Conservation (phyloP, 2,113 vertebrate genomes). For the Clupea harengus region DNA sequence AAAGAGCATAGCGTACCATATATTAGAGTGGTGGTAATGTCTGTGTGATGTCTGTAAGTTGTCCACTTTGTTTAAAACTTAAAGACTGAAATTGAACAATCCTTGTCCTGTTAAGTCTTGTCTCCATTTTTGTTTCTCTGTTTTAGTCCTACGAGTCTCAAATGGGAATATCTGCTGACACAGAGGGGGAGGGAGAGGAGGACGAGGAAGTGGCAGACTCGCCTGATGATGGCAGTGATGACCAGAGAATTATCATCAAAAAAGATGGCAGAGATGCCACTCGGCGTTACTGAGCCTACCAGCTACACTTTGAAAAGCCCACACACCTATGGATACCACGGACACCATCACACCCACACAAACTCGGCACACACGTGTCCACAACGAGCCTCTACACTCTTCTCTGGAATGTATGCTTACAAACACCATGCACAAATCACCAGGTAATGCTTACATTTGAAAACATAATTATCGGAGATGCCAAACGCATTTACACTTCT, state of each 20-base stretch:
- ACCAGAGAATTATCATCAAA: slow-evolving; percentile 84
- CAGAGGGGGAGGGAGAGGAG: slow-evolving; percentile 68
- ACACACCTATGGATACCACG: slow-evolving; percentile 54
- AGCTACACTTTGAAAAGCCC: neutral
- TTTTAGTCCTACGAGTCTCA: slow-evolving; percentile 73
- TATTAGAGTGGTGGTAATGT: neutral
- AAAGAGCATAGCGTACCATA: too few species aligned
- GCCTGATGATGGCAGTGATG: slow-evolving; percentile 73
- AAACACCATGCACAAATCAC: slow-evolving; percentile 42
- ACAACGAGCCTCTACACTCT: slow-evolving; percentile 64
- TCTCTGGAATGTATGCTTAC: slow-evolving; percentile 78
- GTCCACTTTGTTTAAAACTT: neutral
- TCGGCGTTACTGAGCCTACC: slow-evolving; percentile 76
- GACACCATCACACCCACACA: slow-evolving; percentile 59
- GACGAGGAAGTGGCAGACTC: slow-evolving; percentile 86
- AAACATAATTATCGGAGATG: slow-evolving; percentile 4
- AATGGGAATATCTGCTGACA: slow-evolving; percentile 68
- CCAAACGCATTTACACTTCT: slow-evolving; percentile 25
- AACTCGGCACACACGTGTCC: slow-evolving; percentile 52
- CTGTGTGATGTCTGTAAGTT: neutral
- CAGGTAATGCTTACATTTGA: slow-evolving; percentile 11
- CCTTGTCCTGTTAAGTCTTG: neutral
- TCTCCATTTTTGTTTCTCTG: neutral
- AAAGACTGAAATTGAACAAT: neutral
- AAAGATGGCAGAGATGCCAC: slow-evolving; percentile 70